Percentiles rank a stretch among this genome's conserved stretches.
These are phyloP conservation scores for Antechinus stuartii DNA, from an alignment of 2,113 vertebrate genomes.

Conservation along the genomic window DNA sequence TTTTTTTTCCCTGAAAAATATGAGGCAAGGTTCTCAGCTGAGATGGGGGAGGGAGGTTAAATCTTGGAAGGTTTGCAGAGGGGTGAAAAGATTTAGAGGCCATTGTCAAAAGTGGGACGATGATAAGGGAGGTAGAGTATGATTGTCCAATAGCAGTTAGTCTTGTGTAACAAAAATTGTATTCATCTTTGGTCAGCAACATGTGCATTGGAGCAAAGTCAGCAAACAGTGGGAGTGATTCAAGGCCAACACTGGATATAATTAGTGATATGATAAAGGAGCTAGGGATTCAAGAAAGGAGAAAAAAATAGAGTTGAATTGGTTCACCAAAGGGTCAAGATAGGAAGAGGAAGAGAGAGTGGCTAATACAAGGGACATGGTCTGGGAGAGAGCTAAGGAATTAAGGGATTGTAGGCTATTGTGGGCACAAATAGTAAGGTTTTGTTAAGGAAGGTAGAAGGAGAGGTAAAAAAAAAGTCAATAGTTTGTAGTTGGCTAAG, in stretches of 20 bases:
- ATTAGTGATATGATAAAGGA: background rate
- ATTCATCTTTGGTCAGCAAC: background rate
- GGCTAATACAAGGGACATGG: background rate
- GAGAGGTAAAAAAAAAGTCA: background rate
- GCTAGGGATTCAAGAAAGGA: background rate
- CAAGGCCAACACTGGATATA: background rate
- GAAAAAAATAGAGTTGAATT: background rate
- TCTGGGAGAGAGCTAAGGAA: background rate
- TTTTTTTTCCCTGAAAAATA: background rate
- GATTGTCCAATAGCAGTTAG: background rate
- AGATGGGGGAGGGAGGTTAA: background rate
- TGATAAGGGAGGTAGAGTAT: background rate
- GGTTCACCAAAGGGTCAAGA: background rate
- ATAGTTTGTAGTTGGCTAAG: too few species aligned
- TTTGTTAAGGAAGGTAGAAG: background rate
- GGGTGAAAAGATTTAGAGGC: background rate
- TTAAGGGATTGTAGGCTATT: background rate
- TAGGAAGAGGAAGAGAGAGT: background rate
- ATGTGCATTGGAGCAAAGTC: background rate
- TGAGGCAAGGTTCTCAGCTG: background rate
- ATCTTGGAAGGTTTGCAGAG: background rate
- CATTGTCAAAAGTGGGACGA: background rate
- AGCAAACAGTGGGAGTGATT: background rate
- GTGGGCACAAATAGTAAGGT: background rate
- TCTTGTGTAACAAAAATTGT: background rate